These are phyloP conservation scores for Euplexia lucipara DNA, from an alignment of 2,888 invertebrate species.

Conservation along the genomic window DNA sequence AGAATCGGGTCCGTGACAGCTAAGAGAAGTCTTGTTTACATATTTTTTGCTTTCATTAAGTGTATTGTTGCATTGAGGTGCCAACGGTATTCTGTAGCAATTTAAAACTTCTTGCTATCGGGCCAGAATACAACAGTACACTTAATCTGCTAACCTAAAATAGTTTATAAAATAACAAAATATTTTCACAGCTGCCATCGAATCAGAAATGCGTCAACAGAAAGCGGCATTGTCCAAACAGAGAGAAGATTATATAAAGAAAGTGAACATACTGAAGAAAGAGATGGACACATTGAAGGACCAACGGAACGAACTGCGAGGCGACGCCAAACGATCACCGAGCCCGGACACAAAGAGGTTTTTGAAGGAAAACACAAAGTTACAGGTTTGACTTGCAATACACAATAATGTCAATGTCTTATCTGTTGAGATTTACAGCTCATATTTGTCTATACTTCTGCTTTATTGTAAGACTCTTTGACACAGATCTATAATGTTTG, in stretches of 20 bases:
- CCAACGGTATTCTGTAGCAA: not conserved
- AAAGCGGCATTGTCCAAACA: conserved; percentile 95
- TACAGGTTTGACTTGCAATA: conserved; percentile 92
- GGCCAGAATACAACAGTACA: conserved; percentile 48
- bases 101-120: not conserved
- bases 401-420: conserved; percentile 50
- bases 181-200: conserved; percentile 91
- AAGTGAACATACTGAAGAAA: conserved; percentile 93
- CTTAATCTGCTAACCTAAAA: conserved; percentile 59
- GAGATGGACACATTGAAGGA: conserved; percentile 95
- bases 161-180: conserved; percentile 57
- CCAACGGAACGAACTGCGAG: conserved; percentile 94
- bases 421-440: conserved; percentile 47
- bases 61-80: conserved; percentile 58
- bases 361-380: conserved; percentile 95
- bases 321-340: conserved; percentile 92
- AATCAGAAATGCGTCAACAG: conserved; percentile 95
- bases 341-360: conserved; percentile 95
- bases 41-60: conserved; percentile 64
- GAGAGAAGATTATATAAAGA: conserved; percentile 95
- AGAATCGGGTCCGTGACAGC: conserved; percentile 65
- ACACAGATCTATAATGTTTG: conserved; percentile 50
- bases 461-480: conserved; percentile 56
- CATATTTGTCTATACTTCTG: conserved; percentile 53
- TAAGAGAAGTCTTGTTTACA: conserved; percentile 67